Evolutionary conservation across 2,113 vertebrate genomes (phyloP), one percentile per base, ranked within the genome.

Genomic region (Thunnus maccoyii): DNA sequence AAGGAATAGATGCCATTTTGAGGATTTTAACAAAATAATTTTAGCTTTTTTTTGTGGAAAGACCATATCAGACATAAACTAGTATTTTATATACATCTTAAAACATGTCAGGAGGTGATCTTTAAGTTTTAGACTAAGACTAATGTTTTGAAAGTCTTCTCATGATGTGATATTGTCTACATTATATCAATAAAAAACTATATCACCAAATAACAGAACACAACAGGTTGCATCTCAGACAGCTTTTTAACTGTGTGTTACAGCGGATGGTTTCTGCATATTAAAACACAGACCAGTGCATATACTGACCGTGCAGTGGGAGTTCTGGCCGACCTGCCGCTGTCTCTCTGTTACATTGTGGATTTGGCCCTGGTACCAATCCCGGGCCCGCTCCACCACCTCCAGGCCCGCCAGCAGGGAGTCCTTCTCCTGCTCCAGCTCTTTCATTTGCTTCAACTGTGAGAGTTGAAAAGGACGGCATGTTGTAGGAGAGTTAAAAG

Each of bases 351-450:
- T 96, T 80, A 99, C 96, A 5, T 91, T 93, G 76, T 96, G 96
- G 91, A 99, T 96, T 82, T 97, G 97, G 67, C 94, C 95, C 84
- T 96, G 96, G 94, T 96, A 99, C 98, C 98, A 99, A 5, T 97
- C 96, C 0, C 96, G 94, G 52, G 96, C 94, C 0, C 80, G 92
- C 0, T 98, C 97, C 86, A 98, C 94, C 93, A 97, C 93, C 60
- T 97, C 98, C 92, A 99, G 93, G 0, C 98, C 98, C 8, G 97
- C 96, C 47, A 99, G 93, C 76, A 99, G 91, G 10, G 96, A 96
- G 83, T 97, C 98, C 88, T 97, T 96, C 93, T 99, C 97, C 91
- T 96, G 97, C 89, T 98, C 97, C 94, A 98, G 92, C 87, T 97
- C 97, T 89, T 97, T 96, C 97, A 98, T 96, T 92, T 96, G 96